Evolutionary conservation across 2,113 vertebrate genomes (phyloP), one percentile per base, ranked within the genome.

Genomic region (Elephantulus edwardii): DNA sequence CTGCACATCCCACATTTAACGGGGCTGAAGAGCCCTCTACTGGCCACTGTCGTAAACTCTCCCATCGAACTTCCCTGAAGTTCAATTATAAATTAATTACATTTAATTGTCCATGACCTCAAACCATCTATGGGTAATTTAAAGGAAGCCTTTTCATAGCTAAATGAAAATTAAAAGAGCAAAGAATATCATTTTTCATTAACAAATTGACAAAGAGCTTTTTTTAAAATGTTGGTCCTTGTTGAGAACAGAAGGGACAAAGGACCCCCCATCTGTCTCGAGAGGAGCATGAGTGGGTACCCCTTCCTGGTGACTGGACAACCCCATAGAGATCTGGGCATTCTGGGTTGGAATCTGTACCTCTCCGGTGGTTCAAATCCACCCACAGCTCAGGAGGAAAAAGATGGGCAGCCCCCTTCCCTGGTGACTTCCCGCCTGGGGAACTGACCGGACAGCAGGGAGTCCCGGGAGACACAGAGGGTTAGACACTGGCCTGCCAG

Each of bases 1-100:
- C 35, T 1, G 0, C 28, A 58, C 13, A 3, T 0, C 48, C 64
- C 9, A 2, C 8, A 89, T 95, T 97, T 91, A 95, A 92, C 94
- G 86, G 97, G 94, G 84, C 96, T 96, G 95, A 97, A 97, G 97
- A 95, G 98, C 97, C 98, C 97, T 97, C 98, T 98, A 87, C 97
- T 97, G 98, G 97, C 93, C n/a, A 66, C 26, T 54, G 22, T 1
- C 0, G 88, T 74, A 92, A 97, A 96, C 48, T 68, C 78, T 79
- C 86, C 68, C 1, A n/a, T 5, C 75, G 46, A 56, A 87, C 94
- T 89, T 79, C 60, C 3, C 93, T 77, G 92, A 95, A 90, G 94
- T 95, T 89, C 97, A 95, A 94, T 97, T 95, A 97, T 60, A 93
- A 95, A 97, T 98, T 97, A 96, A 97, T 98, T 97, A 96, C 95